phyloP scores from a whole-genome alignment of 2,797 vertebrate species.

The Paguma larvata region DNA sequence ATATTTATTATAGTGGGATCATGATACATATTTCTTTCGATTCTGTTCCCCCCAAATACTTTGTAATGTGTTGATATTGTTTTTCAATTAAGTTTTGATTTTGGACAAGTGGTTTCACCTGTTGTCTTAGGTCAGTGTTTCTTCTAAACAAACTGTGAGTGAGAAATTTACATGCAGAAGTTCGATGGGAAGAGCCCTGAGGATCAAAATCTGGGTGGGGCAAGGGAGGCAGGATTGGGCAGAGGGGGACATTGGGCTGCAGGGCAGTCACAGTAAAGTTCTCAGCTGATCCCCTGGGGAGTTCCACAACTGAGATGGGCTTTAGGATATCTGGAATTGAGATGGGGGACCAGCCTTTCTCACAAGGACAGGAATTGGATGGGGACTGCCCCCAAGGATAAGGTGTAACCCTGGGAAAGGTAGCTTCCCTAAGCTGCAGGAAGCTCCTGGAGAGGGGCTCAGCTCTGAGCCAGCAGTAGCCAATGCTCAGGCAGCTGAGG shows the following conservation, averaged over 20 bases:
- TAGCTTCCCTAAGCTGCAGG: background rate
- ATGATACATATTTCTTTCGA: background rate
- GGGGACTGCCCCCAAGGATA: background rate
- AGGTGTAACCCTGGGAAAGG: background rate
- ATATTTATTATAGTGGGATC: background rate
- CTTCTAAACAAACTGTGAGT: background rate
- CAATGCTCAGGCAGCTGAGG: background rate
- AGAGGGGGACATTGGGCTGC: background rate
- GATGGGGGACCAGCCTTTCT: background rate
- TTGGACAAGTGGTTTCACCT: background rate
- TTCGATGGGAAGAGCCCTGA: background rate
- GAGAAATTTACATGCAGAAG: background rate
- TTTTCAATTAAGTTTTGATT: conserved; percentile 1
- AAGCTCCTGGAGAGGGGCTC: background rate
- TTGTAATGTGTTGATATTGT: background rate
- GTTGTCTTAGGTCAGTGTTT: background rate
- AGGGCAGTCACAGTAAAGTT: fast-evolving
- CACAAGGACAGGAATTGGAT: background rate
- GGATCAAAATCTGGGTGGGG: background rate
- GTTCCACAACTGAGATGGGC: background rate
- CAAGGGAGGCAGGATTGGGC: too few species aligned
- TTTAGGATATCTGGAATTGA: background rate
- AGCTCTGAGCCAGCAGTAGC: background rate
- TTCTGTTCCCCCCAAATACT: background rate
- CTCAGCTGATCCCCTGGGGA: background rate